Evolutionary conservation across 2,888 invertebrate species (phyloP).

Genomic region (Oligia latruncula): DNA sequence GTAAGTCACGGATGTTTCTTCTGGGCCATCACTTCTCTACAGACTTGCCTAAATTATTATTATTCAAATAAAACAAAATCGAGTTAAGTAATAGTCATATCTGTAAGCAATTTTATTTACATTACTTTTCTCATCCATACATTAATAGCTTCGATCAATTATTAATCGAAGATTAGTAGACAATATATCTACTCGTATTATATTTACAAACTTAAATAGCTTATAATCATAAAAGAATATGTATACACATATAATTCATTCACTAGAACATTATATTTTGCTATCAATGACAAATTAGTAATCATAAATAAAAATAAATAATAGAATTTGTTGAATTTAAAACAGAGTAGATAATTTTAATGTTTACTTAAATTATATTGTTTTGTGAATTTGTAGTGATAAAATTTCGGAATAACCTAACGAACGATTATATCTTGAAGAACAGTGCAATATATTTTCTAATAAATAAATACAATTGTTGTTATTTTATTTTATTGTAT

Average conservation of each 20-base stretch:
- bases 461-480: not conserved
- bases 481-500: too few species aligned
- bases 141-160: too few species aligned
- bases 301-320: not conserved
- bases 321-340: not conserved
- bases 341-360: not conserved
- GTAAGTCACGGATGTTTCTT: not conserved
- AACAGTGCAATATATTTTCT: not conserved
- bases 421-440: not conserved
- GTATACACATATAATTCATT: not conserved
- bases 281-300: not conserved
- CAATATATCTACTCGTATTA: slow-evolving; percentile 27
- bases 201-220: slow-evolving; percentile 49
- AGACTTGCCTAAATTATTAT: not conserved
- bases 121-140: slow-evolving; percentile 5
- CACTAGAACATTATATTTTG: not conserved
- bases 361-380: not conserved
- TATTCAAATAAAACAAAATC: not conserved
- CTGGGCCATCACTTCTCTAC: not conserved
- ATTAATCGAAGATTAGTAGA: not conserved
- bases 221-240: not conserved
- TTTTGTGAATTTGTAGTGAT: not conserved
- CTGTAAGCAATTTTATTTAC: slow-evolving; percentile 24
- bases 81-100: not conserved
- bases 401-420: slow-evolving; percentile 3